phyloP scores from a whole-genome alignment of 35 echinoderm and acorn worm genomes.

The Patiria miniata region DNA sequence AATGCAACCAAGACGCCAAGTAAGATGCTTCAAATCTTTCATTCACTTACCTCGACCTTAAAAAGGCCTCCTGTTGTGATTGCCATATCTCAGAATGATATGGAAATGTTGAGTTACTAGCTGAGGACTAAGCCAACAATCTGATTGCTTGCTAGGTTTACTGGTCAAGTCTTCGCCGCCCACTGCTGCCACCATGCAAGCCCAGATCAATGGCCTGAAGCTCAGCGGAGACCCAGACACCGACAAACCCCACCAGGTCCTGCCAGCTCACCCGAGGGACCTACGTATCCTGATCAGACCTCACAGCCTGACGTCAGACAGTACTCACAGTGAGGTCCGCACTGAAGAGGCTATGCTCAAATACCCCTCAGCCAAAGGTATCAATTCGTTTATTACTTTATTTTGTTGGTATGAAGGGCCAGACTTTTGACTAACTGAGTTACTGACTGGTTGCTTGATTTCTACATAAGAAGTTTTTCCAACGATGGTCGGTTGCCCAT shows the following conservation, averaged over 20 bases:
- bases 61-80: too few relatives aligned
- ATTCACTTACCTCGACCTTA: too few relatives aligned
- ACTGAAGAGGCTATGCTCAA: conserved; percentile 75
- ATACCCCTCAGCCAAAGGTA: conserved; percentile 80
- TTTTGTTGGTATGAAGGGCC: background rate
- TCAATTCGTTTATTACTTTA: background rate
- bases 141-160: background rate
- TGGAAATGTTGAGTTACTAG: too few relatives aligned
- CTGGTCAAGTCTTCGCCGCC: background rate
- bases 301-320: conserved; percentile 81
- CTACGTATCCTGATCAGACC: conserved; percentile 19
- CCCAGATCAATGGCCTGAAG: conserved; percentile 43
- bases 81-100: too few relatives aligned
- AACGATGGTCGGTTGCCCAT: too few relatives aligned
- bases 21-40: background rate
- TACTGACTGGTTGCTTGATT: too few relatives aligned
- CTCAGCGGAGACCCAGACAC: background rate
- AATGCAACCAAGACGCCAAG: background rate
- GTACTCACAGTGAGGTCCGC: conserved; percentile 54
- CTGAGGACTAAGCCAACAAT: too few relatives aligned
- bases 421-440: too few relatives aligned
- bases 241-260: background rate
- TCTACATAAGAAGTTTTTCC: too few relatives aligned
- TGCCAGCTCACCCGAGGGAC: conserved; percentile 28
- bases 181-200: background rate